These are phyloP conservation scores for Cygnus atratus DNA, from an alignment of 2,113 vertebrate genomes.

Conservation along the genomic window DNA sequence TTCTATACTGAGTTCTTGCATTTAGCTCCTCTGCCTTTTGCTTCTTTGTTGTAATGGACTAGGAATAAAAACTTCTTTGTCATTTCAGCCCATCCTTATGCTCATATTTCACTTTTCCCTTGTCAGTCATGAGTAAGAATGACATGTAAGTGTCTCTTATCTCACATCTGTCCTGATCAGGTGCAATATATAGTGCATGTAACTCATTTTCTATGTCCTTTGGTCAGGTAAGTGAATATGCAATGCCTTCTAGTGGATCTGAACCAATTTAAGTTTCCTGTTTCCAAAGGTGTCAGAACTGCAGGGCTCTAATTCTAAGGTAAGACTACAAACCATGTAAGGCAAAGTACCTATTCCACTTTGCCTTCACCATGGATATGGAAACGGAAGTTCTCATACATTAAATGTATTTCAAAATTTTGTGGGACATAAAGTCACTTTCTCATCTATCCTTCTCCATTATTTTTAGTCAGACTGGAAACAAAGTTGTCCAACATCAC, in stretches of 20 bases:
- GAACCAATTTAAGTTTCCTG: neutral
- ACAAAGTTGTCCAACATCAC: neutral
- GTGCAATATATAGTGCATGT: neutral
- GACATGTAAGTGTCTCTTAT: neutral
- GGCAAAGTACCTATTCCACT: neutral
- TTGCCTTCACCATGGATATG: neutral
- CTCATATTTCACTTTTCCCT: neutral
- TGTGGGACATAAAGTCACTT: neutral
- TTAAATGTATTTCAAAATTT: neutral
- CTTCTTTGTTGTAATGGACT: neutral
- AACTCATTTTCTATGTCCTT: neutral
- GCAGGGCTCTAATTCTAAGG: neutral
- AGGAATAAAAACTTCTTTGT: neutral
- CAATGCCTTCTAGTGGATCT: neutral
- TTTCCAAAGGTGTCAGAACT: neutral
- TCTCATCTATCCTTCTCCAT: neutral
- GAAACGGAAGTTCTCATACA: neutral
- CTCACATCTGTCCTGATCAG: neutral
- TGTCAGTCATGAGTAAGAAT: neutral
- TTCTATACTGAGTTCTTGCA: neutral
- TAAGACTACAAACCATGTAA: neutral
- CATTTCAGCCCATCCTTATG: neutral
- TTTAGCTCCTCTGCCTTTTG: neutral
- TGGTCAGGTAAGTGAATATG: neutral
- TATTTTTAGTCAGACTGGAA: neutral